Base-by-base conservation (phyloP, 2,888 invertebrate species). In the Psylliodes chrysocephalus region DNA sequence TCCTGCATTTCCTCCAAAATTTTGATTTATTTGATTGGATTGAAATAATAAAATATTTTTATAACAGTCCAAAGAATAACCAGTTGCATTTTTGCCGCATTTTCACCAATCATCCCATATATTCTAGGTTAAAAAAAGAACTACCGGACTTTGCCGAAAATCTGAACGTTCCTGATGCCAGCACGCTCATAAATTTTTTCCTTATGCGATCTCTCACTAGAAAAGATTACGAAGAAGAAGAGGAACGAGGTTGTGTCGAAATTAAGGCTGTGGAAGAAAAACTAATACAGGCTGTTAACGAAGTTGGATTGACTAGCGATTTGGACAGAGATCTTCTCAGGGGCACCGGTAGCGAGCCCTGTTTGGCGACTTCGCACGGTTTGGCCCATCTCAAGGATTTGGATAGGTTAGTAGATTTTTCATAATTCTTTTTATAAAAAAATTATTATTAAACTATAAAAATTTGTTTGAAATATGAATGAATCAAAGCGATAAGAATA, bases 101-200 rank as follows among this genome's bases (percentile, higher is more conserved):
- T n/a, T n/a, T n/a, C n/a, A n/a, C n/a, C n/a, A n/a, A n/a, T n/a
- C n/a, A n/a, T n/a, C n/a, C n/a, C n/a, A 25, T 25, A 25, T 7
- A 25, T 25, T 30, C 0, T 40, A 59, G 85, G 47, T 83, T 94
- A 18, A 85, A 88, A 10, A 83, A 82, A 4, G 84, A 88, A 57
- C 84, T 94, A 71, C 93, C 93, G 0, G 78, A 82, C 35, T 80
- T 93, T 42, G 85, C 89, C 1, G 83, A 86, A 7, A 86, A 88
- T 69, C 84, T 92, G 49, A 87, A 89, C 1, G 82, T 86, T 62
- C 90, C 91, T 46, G 90, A 93, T 78, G 87, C 91, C 84, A 86
- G 87, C 47, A 83, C 86, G 51, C 88, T 91, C 57, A 88, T 91
- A 54, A 89, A 90, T 76, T 92, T 92, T 81, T 92, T 93, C 78